Evolutionary conservation across 2,888 invertebrate genomes (phyloP).

Genomic region (Flabesymbios commensalis): DNA sequence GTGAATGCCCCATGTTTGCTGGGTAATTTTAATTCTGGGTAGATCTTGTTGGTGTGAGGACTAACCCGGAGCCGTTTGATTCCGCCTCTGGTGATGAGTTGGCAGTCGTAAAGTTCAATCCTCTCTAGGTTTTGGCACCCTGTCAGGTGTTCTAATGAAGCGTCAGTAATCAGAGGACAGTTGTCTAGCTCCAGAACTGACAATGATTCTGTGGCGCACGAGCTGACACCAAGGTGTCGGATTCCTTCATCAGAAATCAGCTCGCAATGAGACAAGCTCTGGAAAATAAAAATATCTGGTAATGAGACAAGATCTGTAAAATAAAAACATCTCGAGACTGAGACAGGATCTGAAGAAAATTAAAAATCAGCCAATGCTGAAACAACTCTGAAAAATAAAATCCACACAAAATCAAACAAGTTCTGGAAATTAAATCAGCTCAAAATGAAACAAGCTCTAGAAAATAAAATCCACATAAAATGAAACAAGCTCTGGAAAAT

Average conservation of each 20-base stretch:
- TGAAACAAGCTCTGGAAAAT: neutral
- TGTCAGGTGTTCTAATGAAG: constrained; percentile 85
- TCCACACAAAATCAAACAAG: neutral
- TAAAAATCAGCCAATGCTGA: neutral
- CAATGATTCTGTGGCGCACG: constrained; percentile 81
- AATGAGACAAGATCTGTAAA: too few relatives aligned
- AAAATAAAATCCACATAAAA: neutral
- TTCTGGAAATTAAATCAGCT: neutral
- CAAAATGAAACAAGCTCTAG: neutral
- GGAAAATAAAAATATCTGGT: constrained; percentile 42
- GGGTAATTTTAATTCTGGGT: too few relatives aligned
- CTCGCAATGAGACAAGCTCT: constrained; percentile 99
- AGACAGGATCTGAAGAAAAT: too few relatives aligned
- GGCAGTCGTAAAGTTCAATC: constrained; percentile 98
- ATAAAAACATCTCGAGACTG: too few relatives aligned
- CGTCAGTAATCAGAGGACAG: constrained; percentile 96
- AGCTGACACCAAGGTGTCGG: constrained; percentile 86
- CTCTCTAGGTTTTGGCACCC: constrained; percentile 73
- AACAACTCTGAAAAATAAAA: neutral
- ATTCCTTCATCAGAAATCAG: constrained; percentile 98
- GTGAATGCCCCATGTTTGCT: too few relatives aligned
- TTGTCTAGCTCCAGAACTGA: constrained; percentile 93
- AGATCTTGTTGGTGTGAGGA: too few relatives aligned
- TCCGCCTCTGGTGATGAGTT: constrained; percentile 94
- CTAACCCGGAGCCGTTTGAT: constrained; percentile 95